These are phyloP conservation scores for Phylloscopus trochilus DNA, from an alignment of 2,113 vertebrate species.

Conservation along the genomic window DNA sequence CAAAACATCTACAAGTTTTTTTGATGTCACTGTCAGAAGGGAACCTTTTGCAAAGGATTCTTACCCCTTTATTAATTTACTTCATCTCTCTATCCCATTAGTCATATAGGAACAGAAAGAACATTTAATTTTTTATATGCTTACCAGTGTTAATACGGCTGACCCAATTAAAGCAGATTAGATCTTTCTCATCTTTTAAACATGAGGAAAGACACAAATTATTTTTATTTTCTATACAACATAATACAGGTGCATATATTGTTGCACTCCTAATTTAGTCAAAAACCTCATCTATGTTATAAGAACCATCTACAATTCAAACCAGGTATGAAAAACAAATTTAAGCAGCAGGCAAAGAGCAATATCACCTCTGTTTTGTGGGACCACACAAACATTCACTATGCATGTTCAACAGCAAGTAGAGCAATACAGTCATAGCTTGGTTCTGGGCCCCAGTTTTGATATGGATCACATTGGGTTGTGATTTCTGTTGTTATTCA, in stretches of 20 bases:
- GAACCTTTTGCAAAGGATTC: background rate
- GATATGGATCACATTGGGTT: background rate
- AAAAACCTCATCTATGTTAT: background rate
- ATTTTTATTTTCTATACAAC: background rate
- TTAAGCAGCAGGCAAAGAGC: background rate
- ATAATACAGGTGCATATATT: rapidly evolving
- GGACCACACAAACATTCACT: background rate
- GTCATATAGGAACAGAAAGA: background rate
- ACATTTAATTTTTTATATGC: background rate
- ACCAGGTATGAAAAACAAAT: background rate
- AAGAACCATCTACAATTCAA: background rate
- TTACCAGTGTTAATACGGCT: background rate
- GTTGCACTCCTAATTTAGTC: background rate
- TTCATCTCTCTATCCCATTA: background rate
- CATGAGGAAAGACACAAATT: background rate
- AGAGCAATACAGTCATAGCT: background rate
- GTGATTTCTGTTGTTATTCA: background rate
- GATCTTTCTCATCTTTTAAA: background rate
- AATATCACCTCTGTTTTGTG: background rate
- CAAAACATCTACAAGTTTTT: background rate
- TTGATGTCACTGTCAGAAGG: background rate
- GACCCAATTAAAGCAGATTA: background rate
- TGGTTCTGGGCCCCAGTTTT: background rate
- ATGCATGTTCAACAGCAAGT: background rate
- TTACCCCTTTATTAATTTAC: background rate